Percentiles rank a stretch among this genome's conserved stretches.
Evolutionary conservation across 1,140 invertebrate genomes (phyloP).

Genomic region (Halictus rubicundus): DNA sequence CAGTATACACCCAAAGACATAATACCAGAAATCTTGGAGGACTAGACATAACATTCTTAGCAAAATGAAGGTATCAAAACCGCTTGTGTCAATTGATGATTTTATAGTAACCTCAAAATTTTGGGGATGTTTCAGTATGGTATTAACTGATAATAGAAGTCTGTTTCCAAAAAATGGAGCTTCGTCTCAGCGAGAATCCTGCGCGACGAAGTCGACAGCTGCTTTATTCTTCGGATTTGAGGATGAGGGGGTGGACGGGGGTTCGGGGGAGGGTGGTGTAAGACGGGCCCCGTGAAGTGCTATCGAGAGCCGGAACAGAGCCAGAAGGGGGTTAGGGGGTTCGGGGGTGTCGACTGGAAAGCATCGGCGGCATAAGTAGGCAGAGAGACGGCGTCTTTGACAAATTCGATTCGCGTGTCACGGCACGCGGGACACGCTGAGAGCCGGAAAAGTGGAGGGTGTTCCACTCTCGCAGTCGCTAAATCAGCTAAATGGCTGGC

Average conservation of each 20-base stretch:
- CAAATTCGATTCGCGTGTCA: conserved; percentile 79
- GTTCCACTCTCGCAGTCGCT: conserved; percentile 66
- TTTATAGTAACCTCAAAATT: too few relatives aligned
- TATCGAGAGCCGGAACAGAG: conserved; percentile 6
- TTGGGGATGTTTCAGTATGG: too few relatives aligned
- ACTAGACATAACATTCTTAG: too few relatives aligned
- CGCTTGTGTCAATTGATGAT: too few relatives aligned
- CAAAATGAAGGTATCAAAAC: too few relatives aligned
- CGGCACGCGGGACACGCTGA: conserved; percentile 71
- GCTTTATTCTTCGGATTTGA: conserved; percentile 53
- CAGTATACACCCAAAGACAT: too few relatives aligned
- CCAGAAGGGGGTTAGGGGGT: conserved; percentile 55
- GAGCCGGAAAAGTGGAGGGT: conserved; percentile 70
- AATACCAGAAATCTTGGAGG: too few relatives aligned
- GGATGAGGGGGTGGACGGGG: conserved; percentile 5
- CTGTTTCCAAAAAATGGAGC: background rate
- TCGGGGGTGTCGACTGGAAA: conserved; percentile 49
- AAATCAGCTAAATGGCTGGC: conserved; percentile 73
- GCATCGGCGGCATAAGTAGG: conserved; percentile 63
- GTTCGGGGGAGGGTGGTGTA: background rate
- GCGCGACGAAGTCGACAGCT: conserved; percentile 44
- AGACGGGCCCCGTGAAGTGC: conserved; percentile 22
- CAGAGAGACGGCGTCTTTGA: conserved; percentile 72
- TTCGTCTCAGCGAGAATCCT: too few relatives aligned
- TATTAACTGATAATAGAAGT: too few relatives aligned